These are phyloP conservation scores for Phoxinus phoxinus DNA, from an alignment of 2,113 vertebrate species.

Conservation along the genomic window DNA sequence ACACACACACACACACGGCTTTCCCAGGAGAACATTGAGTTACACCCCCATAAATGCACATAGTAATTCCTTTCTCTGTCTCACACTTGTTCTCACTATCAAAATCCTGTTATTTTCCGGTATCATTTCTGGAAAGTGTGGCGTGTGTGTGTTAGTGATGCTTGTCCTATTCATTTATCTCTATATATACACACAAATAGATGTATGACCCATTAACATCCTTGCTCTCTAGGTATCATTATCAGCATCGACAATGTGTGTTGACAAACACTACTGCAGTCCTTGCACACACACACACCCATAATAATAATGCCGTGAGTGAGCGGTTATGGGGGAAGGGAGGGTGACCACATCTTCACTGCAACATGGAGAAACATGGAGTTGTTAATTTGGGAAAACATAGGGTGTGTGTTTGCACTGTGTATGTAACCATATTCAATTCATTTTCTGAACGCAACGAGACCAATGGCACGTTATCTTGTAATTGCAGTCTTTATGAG, in stretches of 20 bases:
- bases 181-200: no score
- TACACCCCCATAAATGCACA: conserved; percentile 35
- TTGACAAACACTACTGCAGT: background rate
- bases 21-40: conserved; percentile 13
- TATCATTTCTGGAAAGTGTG: conserved; percentile 27
- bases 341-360: background rate
- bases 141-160: background rate
- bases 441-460: background rate
- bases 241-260: background rate
- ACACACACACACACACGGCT: background rate
- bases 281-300: background rate
- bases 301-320: background rate
- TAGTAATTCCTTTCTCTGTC: background rate
- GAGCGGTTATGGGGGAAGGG: background rate
- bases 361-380: background rate
- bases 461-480: background rate
- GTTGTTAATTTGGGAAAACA: background rate
- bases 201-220: background rate
- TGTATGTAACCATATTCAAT: background rate
- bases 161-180: no score
- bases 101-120: conserved; percentile 20
- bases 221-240: background rate
- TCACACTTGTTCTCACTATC: conserved; percentile 38
- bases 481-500: conserved; percentile 4
- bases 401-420: background rate